Evolutionary conservation across 1,140 invertebrate species (phyloP), one percentile per base, ranked within the genome.

Genomic region (Drosophila eugracilis): DNA sequence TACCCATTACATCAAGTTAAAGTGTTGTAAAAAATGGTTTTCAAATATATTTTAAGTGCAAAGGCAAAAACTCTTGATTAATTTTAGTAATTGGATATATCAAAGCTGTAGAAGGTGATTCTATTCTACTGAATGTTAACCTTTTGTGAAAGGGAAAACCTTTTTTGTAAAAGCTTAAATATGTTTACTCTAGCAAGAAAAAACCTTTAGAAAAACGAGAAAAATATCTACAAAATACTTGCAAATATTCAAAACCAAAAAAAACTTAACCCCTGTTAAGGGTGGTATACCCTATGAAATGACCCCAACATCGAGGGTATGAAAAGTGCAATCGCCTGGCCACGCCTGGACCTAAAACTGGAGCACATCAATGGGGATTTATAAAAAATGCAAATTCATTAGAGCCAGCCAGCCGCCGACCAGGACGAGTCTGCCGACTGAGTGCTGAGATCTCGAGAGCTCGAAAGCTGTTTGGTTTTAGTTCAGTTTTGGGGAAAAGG

Each of bases 351-450:
- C 45, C 59, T 60, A 58, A 58, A 86, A 86, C 58, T 86, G 57
- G 81, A 75, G 83, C 81, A 78, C 81, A 88, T 86, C 81, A 86
- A 86, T 86, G 83, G 81, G 81, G 81, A 86, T 88, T 86, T 88
- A 86, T 86, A 86, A 86, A 86, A 86, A 86, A 86, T 86, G 81
- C 81, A 86, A 81, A 86, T 86, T 86, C 81, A 86, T 86, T 86
- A 86, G 78, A 86, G 54, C n/a, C n/a, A n/a, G n/a, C n/a, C 73
- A 30, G 49, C n/a, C 22, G 44, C 10, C 36, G 22, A n/a, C n/a
- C 66, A 44, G 32, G 21, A 44, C 26, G 26, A 24, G 30, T 21
- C 34, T 22, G 32, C 44, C 55, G 66, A 73, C 47, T 55, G 67
- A 47, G 48, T 67, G 63, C 39, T 26, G 53, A 36, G 45, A 55